Conservation (phyloP, 2,888 invertebrate genomes). For the Pachycephus smyrnensis region DNA sequence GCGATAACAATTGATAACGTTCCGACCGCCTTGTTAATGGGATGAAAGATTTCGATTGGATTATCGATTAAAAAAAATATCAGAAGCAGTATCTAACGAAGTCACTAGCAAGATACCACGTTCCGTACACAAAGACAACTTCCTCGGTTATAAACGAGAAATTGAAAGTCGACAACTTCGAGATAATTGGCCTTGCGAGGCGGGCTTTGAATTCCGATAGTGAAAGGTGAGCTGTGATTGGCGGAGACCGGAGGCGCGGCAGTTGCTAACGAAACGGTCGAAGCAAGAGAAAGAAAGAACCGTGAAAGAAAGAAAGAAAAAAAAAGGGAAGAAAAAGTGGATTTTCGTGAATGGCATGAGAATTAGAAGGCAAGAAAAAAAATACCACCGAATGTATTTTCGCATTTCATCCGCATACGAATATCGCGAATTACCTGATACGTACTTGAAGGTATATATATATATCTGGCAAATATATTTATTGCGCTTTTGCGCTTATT, state of each 20-base stretch:
- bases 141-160: conserved; percentile 24
- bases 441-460: background rate
- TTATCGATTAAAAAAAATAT: background rate
- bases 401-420: background rate
- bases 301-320: background rate
- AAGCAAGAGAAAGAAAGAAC: background rate
- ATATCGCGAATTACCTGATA: background rate
- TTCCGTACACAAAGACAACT: background rate
- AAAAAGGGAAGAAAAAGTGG: background rate
- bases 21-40: background rate
- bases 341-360: background rate
- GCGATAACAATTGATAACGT: background rate
- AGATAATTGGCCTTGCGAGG: conserved; percentile 22
- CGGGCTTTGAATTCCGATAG: conserved; percentile 46
- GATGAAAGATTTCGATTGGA: background rate
- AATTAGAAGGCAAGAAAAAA: background rate
- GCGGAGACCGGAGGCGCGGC: conserved; percentile 31
- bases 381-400: background rate
- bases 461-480: too few species aligned
- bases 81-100: background rate
- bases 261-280: background rate
- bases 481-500: too few species aligned
- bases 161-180: conserved; percentile 30
- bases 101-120: background rate
- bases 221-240: conserved; percentile 49